These are phyloP conservation scores for Cuniculus paca DNA, from an alignment of 2,797 vertebrate species.

Conservation along the genomic window DNA sequence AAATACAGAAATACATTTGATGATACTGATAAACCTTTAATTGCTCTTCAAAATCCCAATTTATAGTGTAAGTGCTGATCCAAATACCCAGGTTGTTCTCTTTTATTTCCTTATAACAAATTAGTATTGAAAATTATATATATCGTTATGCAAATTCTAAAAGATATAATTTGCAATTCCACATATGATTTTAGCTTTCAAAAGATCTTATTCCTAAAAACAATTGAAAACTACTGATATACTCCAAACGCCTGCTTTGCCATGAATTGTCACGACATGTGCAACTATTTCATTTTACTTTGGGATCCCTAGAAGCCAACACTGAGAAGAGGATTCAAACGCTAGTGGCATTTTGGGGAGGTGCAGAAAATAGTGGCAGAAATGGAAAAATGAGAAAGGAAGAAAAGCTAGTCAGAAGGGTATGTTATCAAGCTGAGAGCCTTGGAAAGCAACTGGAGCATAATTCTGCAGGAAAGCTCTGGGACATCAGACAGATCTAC, in stretches of 20 bases:
- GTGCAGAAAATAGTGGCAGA: background rate
- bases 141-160: background rate
- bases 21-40: background rate
- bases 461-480: background rate
- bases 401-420: background rate
- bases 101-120: background rate
- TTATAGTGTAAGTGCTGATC: background rate
- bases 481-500: background rate
- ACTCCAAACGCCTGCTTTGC: background rate
- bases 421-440: background rate
- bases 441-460: background rate
- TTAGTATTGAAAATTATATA: background rate
- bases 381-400: background rate
- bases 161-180: background rate
- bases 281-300: background rate
- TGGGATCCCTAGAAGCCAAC: background rate
- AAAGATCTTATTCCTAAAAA: background rate
- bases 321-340: background rate
- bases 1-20: constrained; percentile 16
- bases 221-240: background rate
- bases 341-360: background rate
- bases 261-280: background rate
- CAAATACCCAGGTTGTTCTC: background rate
- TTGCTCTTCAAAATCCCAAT: background rate
- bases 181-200: background rate